Evolutionary conservation across 2,113 vertebrate genomes (phyloP).

Genomic region (Nibea coibor): DNA sequence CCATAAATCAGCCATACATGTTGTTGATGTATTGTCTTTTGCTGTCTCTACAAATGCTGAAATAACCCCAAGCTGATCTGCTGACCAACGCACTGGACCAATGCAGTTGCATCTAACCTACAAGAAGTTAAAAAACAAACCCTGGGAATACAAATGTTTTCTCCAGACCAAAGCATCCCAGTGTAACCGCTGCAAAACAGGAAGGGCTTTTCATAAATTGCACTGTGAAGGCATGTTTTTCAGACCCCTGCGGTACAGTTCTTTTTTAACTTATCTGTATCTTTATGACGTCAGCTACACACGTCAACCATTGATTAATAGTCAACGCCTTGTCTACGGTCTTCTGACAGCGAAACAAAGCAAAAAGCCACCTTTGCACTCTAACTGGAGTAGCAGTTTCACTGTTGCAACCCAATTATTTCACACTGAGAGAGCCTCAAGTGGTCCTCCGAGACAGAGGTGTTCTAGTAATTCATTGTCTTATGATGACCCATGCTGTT

Average conservation of each 20-base stretch:
- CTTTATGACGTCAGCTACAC: conserved; percentile 53
- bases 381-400: conserved; percentile 68
- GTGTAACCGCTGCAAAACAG: not conserved
- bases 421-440: conserved; percentile 77
- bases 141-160: not conserved
- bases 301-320: conserved; percentile 73
- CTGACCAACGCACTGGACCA: conserved; percentile 22
- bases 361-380: conserved; percentile 71
- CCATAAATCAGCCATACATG: conserved; percentile 34
- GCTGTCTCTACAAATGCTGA: conserved; percentile 7
- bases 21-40: not conserved
- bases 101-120: not conserved
- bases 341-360: conserved; percentile 69
- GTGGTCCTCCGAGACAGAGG: conserved; percentile 79
- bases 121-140: conserved; percentile 13
- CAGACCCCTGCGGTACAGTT: not conserved
- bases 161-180: not conserved
- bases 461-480: conserved; percentile 77
- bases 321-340: conserved; percentile 48
- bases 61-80: conserved; percentile 17
- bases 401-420: conserved; percentile 83
- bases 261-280: conserved; percentile 17
- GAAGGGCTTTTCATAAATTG: not conserved
- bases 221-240: not conserved
- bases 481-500: conserved; percentile 74